Evolutionary conservation across 2,888 invertebrate species (phyloP).

Genomic region (Elysia crispata): DNA sequence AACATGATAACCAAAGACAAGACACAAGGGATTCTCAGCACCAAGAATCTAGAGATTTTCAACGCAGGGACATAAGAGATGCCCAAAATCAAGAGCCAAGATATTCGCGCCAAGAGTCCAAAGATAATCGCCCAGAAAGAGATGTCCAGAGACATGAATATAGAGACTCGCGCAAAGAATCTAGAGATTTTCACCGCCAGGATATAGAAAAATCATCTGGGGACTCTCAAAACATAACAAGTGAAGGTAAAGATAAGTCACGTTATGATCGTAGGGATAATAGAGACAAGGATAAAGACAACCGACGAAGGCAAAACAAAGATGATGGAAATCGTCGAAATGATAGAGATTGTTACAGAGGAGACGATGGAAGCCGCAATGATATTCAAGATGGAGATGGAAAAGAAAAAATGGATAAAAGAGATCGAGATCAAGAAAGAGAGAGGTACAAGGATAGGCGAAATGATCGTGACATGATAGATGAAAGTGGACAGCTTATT

Average conservation of each 20-base stretch:
- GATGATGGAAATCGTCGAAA: conserved; percentile 48
- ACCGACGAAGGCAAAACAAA: conserved; percentile 36
- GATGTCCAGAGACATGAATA: conserved; percentile 21
- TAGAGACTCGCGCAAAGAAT: conserved; percentile 41
- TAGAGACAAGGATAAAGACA: conserved; percentile 47
- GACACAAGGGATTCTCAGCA: too few relatives aligned
- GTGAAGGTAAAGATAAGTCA: conserved; percentile 35
- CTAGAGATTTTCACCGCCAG: conserved; percentile 11
- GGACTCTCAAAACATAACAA: conserved; percentile 23
- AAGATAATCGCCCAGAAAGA: conserved; percentile 13
- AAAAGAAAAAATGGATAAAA: conserved; percentile 42
- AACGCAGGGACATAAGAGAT: too few relatives aligned
- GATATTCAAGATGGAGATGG: conserved; percentile 51
- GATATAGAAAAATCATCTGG: conserved; percentile 18
- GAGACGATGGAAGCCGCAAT: conserved; percentile 42
- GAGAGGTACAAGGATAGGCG: conserved; percentile 52
- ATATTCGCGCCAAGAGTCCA: too few relatives aligned
- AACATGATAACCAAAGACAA: too few relatives aligned
- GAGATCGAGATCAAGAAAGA: conserved; percentile 46
- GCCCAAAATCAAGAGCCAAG: too few relatives aligned
- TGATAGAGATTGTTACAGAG: conserved; percentile 42
- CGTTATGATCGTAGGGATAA: conserved; percentile 49
- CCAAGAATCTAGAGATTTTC: too few relatives aligned
- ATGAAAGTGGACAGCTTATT: conserved; percentile 79
- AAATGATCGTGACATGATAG: conserved; percentile 45